phyloP scores from a whole-genome alignment of 1,140 invertebrate genomes.

The Caerostris darwini region DNA sequence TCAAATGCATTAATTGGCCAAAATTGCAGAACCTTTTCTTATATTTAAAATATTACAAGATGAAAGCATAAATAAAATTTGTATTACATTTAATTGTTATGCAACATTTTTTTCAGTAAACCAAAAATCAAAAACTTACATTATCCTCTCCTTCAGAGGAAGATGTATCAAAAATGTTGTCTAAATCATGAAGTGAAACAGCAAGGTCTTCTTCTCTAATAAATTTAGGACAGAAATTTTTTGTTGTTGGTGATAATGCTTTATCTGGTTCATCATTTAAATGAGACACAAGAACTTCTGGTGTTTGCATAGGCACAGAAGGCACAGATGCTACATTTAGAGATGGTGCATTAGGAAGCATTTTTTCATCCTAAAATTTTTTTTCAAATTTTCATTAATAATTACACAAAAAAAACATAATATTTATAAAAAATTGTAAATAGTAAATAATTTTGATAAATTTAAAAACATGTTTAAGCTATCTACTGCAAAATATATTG shows the following conservation, averaged over 20 bases:
- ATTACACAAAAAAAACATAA: no score
- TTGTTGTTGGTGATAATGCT: slow-evolving; percentile 59
- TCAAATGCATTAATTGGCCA: no score
- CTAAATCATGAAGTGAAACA: slow-evolving; percentile 92
- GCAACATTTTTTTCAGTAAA: background rate
- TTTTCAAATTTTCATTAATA: no score
- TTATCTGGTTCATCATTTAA: slow-evolving; percentile 48
- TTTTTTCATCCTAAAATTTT: slow-evolving; percentile 66
- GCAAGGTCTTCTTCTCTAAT: slow-evolving; percentile 88
- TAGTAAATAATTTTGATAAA: no score
- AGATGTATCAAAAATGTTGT: slow-evolving; percentile 94
- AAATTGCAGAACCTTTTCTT: no score
- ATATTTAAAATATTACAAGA: no score
- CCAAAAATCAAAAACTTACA: slow-evolving; percentile 80
- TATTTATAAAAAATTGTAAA: no score
- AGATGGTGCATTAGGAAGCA: background rate
- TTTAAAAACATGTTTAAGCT: no score
- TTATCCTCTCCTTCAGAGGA: slow-evolving; percentile 93
- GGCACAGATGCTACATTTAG: background rate
- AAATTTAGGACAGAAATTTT: slow-evolving; percentile 71
- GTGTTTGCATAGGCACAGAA: background rate
- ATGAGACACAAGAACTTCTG: slow-evolving; percentile 9
- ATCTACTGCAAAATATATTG: no score
- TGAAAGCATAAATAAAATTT: no score
- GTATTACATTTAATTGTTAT: background rate